A percentile compares a stretch with the other conserved stretches of the same genome.
These are phyloP conservation scores for Miltochrista miniata DNA, from an alignment of 2,888 invertebrate species.

Conservation along the genomic window DNA sequence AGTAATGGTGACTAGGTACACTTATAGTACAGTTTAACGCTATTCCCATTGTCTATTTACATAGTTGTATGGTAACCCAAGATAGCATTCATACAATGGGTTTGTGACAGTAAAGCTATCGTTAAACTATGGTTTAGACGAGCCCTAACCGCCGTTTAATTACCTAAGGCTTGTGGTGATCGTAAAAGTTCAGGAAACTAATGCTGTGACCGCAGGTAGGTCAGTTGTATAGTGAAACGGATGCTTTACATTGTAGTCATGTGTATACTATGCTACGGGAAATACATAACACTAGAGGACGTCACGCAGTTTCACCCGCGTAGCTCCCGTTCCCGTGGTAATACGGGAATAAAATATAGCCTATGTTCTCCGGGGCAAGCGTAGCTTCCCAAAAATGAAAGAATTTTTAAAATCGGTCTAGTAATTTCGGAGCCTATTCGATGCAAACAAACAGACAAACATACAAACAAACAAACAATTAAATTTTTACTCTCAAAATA, in stretches of 20 bases:
- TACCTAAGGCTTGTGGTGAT: conserved; percentile 61
- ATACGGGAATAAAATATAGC: too few relatives aligned
- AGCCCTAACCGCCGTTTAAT: conserved; percentile 71
- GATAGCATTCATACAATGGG: conserved; percentile 55
- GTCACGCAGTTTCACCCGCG: too few relatives aligned
- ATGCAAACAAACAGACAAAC: too few relatives aligned
- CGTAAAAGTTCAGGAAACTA: conserved; percentile 72
- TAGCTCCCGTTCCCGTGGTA: too few relatives aligned
- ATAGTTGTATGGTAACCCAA: conserved; percentile 53
- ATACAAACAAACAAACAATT: too few relatives aligned
- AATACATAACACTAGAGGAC: background rate
- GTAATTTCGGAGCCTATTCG: too few relatives aligned
- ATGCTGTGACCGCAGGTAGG: conserved; percentile 74
- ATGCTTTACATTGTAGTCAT: conserved; percentile 35
- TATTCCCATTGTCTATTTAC: conserved; percentile 44
- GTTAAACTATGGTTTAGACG: conserved; percentile 69
- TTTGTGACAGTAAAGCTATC: conserved; percentile 61
- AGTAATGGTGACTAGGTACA: background rate
- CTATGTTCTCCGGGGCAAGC: too few relatives aligned
- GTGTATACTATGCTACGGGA: background rate
- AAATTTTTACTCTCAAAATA: too few relatives aligned
- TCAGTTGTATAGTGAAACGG: conserved; percentile 50
- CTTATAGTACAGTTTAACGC: too few relatives aligned
- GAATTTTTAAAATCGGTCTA: too few relatives aligned
- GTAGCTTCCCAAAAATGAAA: too few relatives aligned